A percentile compares a stretch with the other conserved stretches of the same genome.
phyloP scores from a whole-genome alignment of 2,113 vertebrate genomes.

The Rattus rattus region DNA sequence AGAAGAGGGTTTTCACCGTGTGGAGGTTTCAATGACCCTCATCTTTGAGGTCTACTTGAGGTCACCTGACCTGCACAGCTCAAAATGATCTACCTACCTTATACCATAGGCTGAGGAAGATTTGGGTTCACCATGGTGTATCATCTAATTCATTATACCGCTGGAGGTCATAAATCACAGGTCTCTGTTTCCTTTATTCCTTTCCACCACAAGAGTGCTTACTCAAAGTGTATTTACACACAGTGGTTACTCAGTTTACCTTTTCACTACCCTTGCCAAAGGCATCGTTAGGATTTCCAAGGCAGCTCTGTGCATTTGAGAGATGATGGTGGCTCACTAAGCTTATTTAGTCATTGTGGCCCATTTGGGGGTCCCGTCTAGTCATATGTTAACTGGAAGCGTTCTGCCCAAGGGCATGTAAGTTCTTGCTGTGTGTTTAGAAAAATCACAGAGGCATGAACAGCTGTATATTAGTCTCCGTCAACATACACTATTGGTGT shows the following conservation, averaged over 20 bases:
- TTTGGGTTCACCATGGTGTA: background rate
- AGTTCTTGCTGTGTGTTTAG: background rate
- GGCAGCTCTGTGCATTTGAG: conserved; percentile 80
- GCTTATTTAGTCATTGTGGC: conserved; percentile 53
- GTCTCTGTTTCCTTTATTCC: conserved; percentile 61
- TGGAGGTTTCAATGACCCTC: conserved; percentile 63
- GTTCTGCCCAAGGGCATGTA: background rate
- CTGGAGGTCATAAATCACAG: conserved; percentile 84
- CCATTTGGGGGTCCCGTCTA: conserved; percentile 57
- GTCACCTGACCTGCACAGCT: conserved; percentile 55
- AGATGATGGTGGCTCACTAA: conserved; percentile 73
- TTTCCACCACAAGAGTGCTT: conserved; percentile 73
- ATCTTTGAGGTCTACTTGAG: background rate
- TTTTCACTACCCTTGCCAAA: conserved; percentile 87
- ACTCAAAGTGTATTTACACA: conserved; percentile 88
- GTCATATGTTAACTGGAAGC: background rate
- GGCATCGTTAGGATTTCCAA: conserved; percentile 81
- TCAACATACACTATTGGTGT: background rate
- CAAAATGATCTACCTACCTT: conserved; percentile 55
- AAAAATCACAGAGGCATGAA: background rate
- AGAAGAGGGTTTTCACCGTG: conserved; percentile 48
- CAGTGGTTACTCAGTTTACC: conserved; percentile 88
- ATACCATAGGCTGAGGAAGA: background rate
- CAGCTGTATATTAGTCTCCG: background rate
- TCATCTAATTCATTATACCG: conserved; percentile 78